Percentiles rank a stretch among this genome's conserved stretches.
Evolutionary conservation across 2,797 vertebrate species (phyloP).

Genomic region (Pygocentrus nattereri): DNA sequence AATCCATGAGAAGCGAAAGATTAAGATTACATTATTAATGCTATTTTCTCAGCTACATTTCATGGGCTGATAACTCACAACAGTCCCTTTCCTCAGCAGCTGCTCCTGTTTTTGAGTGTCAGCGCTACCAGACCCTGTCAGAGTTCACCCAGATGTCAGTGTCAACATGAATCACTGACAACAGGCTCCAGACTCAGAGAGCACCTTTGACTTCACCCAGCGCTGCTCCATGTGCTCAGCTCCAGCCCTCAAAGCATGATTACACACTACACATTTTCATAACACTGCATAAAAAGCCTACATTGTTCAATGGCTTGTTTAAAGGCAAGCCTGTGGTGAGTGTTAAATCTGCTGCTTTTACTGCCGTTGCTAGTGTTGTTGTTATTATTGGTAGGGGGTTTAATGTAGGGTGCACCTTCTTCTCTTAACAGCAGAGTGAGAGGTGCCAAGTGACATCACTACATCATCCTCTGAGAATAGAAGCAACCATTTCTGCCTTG

Average conservation of each 20-base stretch:
- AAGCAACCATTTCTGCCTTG: slow-evolving; percentile 20
- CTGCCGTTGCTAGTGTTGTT: neutral
- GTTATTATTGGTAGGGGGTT: neutral
- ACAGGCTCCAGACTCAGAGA: neutral
- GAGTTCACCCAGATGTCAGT: slow-evolving; percentile 22
- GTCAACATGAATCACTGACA: neutral
- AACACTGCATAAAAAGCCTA: neutral
- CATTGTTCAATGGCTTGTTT: neutral
- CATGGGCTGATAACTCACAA: neutral
- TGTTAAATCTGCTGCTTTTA: neutral
- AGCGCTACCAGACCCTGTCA: slow-evolving; percentile 7
- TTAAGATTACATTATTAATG: neutral
- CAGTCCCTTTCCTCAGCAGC: neutral
- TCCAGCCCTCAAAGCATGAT: neutral
- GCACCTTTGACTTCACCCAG: slow-evolving; percentile 10
- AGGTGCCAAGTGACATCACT: slow-evolving; percentile 2
- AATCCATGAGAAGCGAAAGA: neutral
- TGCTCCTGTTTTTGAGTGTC: neutral
- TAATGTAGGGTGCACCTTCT: neutral
- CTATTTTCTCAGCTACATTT: slow-evolving; percentile 1
- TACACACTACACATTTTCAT: neutral
- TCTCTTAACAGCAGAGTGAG: neutral
- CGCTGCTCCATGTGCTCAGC: neutral
- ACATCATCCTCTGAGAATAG: slow-evolving; percentile 9
- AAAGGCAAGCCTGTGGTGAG: neutral